Evolutionary conservation across 2,113 vertebrate genomes (phyloP), one percentile per base, ranked within the genome.

Genomic region (Canis aureus): DNA sequence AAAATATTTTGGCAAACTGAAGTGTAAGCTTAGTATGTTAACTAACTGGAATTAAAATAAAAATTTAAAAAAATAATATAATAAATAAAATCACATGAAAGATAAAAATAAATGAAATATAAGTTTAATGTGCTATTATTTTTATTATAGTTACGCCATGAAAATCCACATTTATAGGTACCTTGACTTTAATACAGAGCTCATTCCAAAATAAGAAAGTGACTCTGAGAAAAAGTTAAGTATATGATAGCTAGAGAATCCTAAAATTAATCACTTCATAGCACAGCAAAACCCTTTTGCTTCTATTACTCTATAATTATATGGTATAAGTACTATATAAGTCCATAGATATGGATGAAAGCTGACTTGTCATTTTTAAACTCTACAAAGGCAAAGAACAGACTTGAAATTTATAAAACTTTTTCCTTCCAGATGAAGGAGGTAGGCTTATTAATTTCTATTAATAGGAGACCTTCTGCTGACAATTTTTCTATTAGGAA

Each of bases 361-460:
- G 23, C 66, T 53, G 25, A 35, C 43, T 79, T 76, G 60, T 66
- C 71, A 27, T 53, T 84, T 87, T 53, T 83, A 76, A 86, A 79
- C 7, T 23, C 35, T 79, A 76, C 81, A 83, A 82, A 91, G n/a
- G 25, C 25, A 91, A 93, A 93, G 43, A 82, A 22, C 27, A 3
- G 64, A 3, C 49, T 62, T 85, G 49, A 90, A 82, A 87, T 23
- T 62, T 69, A 84, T 60, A 29, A 19, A 89, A 12, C 5, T 55
- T 60, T 79, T 85, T 57, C 67, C 38, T 94, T 60, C 43, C 74
- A 94, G 62, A 94, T 55, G 38, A 97, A 84, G 22, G 35, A 95
- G 29, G 7, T 79, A 84, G 67, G 81, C 51, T 94, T 94, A 95
- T 93, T 97, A 96, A 90, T 89, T 89, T 96, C 95, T 98, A 96